Conservation (phyloP, 2,888 invertebrate genomes). For the Campoplex nolae region DNA sequence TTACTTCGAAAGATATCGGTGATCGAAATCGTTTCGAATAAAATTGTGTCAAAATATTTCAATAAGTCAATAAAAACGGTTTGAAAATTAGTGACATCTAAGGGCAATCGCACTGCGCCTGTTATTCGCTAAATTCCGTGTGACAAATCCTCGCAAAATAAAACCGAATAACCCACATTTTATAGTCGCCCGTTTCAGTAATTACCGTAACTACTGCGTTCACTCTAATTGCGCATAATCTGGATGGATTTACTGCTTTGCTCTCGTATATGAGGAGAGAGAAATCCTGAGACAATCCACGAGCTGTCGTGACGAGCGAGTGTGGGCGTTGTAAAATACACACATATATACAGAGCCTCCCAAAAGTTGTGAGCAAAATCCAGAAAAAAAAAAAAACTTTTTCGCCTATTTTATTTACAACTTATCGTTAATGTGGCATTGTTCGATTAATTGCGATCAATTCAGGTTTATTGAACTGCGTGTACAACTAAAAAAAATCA, state of each 20-base stretch:
- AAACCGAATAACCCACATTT: not conserved
- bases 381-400: not conserved
- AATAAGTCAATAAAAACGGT: not conserved
- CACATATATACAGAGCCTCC: not conserved
- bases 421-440: not conserved
- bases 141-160: slow-evolving; percentile 9
- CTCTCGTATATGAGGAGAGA: slow-evolving; percentile 6
- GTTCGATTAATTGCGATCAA: too few species aligned
- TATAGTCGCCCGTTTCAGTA: slow-evolving; percentile 4
- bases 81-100: too few species aligned
- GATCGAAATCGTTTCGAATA: not conserved
- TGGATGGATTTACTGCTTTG: slow-evolving; percentile 14
- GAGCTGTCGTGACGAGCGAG: slow-evolving; percentile 2
- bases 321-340: slow-evolving; percentile 16
- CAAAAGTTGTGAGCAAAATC: not conserved
- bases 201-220: slow-evolving; percentile 30
- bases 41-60: not conserved
- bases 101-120: not conserved
- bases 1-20: not conserved
- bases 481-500: not conserved
- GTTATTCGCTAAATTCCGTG: not conserved
- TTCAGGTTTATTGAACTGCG: too few species aligned
- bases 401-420: not conserved
- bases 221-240: slow-evolving; percentile 5
- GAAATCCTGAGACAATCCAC: slow-evolving; percentile 10